These are phyloP conservation scores for Thereva unica DNA, from an alignment of 2,888 invertebrate species.

Conservation along the genomic window DNA sequence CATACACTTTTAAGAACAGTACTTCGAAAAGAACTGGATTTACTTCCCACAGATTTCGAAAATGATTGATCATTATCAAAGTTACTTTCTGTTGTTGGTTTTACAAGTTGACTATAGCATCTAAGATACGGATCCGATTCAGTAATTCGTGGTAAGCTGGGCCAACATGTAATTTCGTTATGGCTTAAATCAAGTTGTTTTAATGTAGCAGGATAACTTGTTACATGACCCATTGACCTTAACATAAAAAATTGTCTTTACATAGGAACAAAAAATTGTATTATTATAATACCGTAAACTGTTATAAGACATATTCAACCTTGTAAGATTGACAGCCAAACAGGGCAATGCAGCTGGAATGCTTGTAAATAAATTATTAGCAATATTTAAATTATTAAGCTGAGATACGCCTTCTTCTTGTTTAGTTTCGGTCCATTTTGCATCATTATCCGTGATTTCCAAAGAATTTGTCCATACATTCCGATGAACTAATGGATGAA, in stretches of 20 bases:
- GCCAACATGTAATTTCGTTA: constrained; percentile 90
- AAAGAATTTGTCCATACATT: constrained; percentile 75
- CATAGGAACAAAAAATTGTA: constrained; percentile 36
- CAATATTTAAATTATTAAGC: constrained; percentile 78
- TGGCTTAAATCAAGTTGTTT: constrained; percentile 92
- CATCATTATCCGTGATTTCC: constrained; percentile 69
- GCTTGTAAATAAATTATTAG: constrained; percentile 86
- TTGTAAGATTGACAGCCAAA: constrained; percentile 80
- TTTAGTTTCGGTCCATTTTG: constrained; percentile 63
- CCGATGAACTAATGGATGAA: constrained; percentile 68
- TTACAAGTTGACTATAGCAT: constrained; percentile 66
- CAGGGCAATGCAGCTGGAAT: constrained; percentile 90
- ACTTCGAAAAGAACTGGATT: constrained; percentile 65
- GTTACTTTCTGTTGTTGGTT: constrained; percentile 39
- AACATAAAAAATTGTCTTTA: background rate
- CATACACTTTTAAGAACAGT: constrained; percentile 81
- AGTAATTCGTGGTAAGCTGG: constrained; percentile 76
- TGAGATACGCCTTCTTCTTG: constrained; percentile 65
- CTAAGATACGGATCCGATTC: constrained; percentile 68
- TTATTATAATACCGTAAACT: constrained; percentile 61
- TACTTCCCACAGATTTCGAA: constrained; percentile 47
- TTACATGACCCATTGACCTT: constrained; percentile 82
- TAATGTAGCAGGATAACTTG: constrained; percentile 84
- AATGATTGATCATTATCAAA: constrained; percentile 46
- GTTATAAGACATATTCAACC: constrained; percentile 92